Evolutionary conservation across 2,797 vertebrate genomes (phyloP).

Genomic region (Morelia viridis): DNA sequence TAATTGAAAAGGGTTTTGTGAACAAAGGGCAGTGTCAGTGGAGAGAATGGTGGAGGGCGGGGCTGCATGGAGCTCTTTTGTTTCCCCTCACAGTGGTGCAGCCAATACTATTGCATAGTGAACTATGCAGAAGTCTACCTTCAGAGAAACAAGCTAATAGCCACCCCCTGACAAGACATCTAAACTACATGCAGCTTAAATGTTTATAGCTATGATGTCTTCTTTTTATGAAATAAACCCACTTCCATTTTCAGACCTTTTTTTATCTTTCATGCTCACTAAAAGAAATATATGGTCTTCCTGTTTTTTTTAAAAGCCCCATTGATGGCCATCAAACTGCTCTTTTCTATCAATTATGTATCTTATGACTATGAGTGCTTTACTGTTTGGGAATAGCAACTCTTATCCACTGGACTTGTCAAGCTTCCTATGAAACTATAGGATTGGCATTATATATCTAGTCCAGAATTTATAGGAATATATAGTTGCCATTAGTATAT

Average conservation of each 20-base stretch:
- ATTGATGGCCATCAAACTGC: slow-evolving; percentile 13
- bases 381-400: background rate
- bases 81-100: slow-evolving; percentile 62
- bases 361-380: slow-evolving; percentile 9
- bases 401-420: background rate
- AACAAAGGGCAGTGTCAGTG: slow-evolving; percentile 61
- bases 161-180: slow-evolving; percentile 56
- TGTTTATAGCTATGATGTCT: slow-evolving; percentile 68
- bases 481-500: background rate
- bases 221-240: slow-evolving; percentile 59
- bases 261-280: background rate
- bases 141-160: slow-evolving; percentile 66
- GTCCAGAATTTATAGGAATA: too few species aligned
- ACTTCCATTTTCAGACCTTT: slow-evolving; percentile 22
- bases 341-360: slow-evolving; percentile 36
- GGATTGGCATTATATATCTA: too few species aligned
- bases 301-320: background rate
- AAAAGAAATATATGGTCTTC: slow-evolving; percentile 42
- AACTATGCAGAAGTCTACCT: slow-evolving; percentile 62
- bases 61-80: slow-evolving; percentile 64
- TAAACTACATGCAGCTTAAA: slow-evolving; percentile 64
- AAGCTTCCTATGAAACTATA: background rate
- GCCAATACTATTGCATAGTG: slow-evolving; percentile 63
- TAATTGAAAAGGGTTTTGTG: slow-evolving; percentile 72
- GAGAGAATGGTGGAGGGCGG: slow-evolving; percentile 65